Base-by-base conservation (phyloP, 2,113 vertebrate genomes). In the Grammomys surdaster region DNA sequence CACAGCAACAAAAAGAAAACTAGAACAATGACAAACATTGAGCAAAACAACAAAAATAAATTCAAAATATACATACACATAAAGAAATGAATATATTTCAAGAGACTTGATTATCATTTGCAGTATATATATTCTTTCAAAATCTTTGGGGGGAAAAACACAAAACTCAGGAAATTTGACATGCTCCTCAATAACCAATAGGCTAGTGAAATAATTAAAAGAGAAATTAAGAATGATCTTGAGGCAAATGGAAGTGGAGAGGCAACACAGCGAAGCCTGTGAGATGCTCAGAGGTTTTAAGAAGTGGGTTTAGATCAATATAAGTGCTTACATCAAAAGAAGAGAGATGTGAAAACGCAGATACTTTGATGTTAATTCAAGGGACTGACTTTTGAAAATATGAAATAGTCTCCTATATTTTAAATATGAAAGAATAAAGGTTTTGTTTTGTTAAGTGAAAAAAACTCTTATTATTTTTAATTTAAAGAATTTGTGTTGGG, bases 41-140 rank as follows among this genome's bases (percentile, higher is more conserved):
- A n/a, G 14, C 1, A 89, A 67, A 85, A 88, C 13, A 86, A 70
- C 28, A 51, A 54, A 77, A 75, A 33, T 13, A 67, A 65, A 86
- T 28, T 7, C 7, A 90, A 75, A 67, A 58, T 80, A 22, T 72
- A 77, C 51, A 72, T 60, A 36, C 36, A 63, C 33, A 28, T 51
- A 84, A 72, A 90, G 65, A 33, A 85, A 72, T 51, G 78, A 20
- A 96, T 67, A 90, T 58, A 43, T 13, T 90, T 87, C 36, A 76
- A 75, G 73, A 28, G 54, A 65, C 36, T 24, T 82, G 72, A 24
- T 33, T 87, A 1, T 11, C 76, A 43, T 84, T 63, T 63, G 81
- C 46, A 85, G 8, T 17, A 48, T 3, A 33, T 69, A 28, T 7
- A n/a, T 72, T 69, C 58, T 86, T 86, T 86, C 16, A 48, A 22